phyloP scores from a whole-genome alignment of 1,140 invertebrate species.

The Tetragonula clypearis region DNA sequence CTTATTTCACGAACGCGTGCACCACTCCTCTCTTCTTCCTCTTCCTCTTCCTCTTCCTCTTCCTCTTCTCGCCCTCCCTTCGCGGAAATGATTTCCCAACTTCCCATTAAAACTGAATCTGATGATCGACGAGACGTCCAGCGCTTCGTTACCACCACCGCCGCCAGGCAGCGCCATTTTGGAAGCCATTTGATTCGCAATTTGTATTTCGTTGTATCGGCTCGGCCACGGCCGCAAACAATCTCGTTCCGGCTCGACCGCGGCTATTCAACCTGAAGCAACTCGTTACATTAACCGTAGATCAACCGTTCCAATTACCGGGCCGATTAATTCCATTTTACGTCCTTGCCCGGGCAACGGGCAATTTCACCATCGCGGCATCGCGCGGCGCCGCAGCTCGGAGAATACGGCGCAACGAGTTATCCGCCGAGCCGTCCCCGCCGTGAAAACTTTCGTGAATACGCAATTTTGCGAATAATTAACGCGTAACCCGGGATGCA shows the following conservation, averaged over 20 bases:
- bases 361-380: not conserved
- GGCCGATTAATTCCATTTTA: conserved; percentile 25
- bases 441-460: conserved; percentile 18
- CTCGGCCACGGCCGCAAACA: not conserved
- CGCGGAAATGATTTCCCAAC: not conserved
- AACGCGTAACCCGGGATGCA: not conserved
- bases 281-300: conserved; percentile 11
- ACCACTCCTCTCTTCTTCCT: not conserved
- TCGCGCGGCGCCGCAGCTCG: too few species aligned
- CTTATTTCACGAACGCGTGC: conserved; percentile 4
- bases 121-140: not conserved
- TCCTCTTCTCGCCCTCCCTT: not conserved
- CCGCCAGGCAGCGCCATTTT: not conserved
- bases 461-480: conserved; percentile 39
- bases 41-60: not conserved
- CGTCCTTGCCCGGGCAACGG: not conserved
- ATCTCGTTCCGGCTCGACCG: not conserved
- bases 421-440: not conserved
- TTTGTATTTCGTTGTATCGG: not conserved
- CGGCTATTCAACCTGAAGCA: not conserved
- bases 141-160: too few species aligned
- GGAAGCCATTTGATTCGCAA: not conserved
- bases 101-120: not conserved
- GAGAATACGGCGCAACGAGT: not conserved
- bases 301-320: conserved; percentile 35